These are phyloP conservation scores for Procambarus virginalis DNA, from an alignment of 1,140 invertebrate species.

Conservation along the genomic window DNA sequence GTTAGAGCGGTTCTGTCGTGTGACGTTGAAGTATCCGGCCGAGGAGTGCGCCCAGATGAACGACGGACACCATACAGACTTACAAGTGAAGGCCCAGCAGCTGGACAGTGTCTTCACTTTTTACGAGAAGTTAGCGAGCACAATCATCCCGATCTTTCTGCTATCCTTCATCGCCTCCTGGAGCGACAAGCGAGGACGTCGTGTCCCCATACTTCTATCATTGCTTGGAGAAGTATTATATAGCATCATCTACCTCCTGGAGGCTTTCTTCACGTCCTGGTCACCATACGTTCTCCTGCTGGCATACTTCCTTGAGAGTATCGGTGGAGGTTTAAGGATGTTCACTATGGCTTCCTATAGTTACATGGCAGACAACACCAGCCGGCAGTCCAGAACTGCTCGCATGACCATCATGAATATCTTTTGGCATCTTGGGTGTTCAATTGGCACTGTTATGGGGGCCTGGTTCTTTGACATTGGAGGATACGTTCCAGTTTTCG, in stretches of 20 bases:
- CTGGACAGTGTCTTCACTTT: not conserved
- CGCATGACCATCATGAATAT: not conserved
- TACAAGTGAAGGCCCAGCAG: not conserved
- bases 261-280: not conserved
- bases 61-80: not conserved
- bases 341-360: not conserved
- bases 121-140: not conserved
- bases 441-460: not conserved
- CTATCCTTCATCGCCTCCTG: conserved; percentile 33
- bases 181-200: conserved; percentile 24
- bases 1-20: not conserved
- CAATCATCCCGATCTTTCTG: conserved; percentile 25
- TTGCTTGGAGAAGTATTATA: not conserved
- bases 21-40: not conserved
- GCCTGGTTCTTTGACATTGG: not conserved
- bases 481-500: not conserved
- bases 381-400: not conserved
- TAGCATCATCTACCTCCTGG: not conserved
- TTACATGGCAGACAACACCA: not conserved
- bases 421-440: not conserved
- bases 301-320: not conserved
- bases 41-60: not conserved
- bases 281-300: not conserved
- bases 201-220: conserved; percentile 15
- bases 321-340: not conserved